Evolutionary conservation across 2,888 invertebrate species (phyloP).

Genomic region (Euproctis similis): DNA sequence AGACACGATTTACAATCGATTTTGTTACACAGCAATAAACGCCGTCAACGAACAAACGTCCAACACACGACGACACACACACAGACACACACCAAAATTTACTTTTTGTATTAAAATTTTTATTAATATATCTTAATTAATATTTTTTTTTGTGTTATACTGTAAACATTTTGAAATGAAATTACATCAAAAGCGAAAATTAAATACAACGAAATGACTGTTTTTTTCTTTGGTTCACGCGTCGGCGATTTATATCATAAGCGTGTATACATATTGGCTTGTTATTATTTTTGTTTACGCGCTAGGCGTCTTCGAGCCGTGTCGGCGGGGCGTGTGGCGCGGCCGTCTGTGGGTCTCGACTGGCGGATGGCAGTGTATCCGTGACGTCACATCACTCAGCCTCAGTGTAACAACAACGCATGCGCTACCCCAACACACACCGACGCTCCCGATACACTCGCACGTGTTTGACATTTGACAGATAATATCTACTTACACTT

Average conservation of each 20-base stretch:
- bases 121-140: slow-evolving; percentile 13
- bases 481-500: no score
- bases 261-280: slow-evolving; percentile 53
- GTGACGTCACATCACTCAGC: slow-evolving; percentile 40
- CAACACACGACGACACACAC: slow-evolving; percentile 23
- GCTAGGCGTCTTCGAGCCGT: slow-evolving; percentile 41
- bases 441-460: slow-evolving; percentile 6
- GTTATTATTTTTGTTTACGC: slow-evolving; percentile 52
- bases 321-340: slow-evolving; percentile 40
- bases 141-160: slow-evolving; percentile 20
- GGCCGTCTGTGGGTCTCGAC: slow-evolving; percentile 38
- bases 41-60: slow-evolving; percentile 24
- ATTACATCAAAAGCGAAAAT: slow-evolving; percentile 39
- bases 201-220: slow-evolving; percentile 57
- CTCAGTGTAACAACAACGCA: slow-evolving; percentile 12
- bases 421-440: slow-evolving; percentile 28
- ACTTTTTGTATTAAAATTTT: no score
- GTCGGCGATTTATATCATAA: slow-evolving; percentile 40
- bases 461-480: slow-evolving; percentile 24
- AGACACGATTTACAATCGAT: slow-evolving; percentile 63
- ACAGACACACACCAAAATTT: no score
- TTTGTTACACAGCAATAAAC: slow-evolving; percentile 34
- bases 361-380: slow-evolving; percentile 27
- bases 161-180: slow-evolving; percentile 27
- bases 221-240: no score